These are phyloP conservation scores for Tholera decimalis DNA, from an alignment of 2,888 invertebrate species.

Conservation along the genomic window DNA sequence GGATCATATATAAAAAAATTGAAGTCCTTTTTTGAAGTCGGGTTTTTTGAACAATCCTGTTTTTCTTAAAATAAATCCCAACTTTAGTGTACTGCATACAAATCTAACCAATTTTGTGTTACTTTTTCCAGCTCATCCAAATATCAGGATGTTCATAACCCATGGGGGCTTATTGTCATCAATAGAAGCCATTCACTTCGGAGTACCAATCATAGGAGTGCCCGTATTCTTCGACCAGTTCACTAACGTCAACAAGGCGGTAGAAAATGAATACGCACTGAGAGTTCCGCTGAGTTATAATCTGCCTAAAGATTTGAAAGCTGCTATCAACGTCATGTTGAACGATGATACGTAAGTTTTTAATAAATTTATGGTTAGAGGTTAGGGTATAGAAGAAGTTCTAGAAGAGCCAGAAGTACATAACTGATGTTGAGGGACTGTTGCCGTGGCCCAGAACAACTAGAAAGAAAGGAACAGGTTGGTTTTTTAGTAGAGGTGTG, in stretches of 20 bases:
- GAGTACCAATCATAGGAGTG: slow-evolving; percentile 75
- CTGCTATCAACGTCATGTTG: slow-evolving; percentile 71
- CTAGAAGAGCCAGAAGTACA: too few species aligned
- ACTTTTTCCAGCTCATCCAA: slow-evolving; percentile 73
- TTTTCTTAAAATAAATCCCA: too few species aligned
- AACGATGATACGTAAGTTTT: slow-evolving; percentile 51
- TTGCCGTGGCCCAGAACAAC: too few species aligned
- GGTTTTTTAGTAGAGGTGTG: too few species aligned
- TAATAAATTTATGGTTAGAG: too few species aligned
- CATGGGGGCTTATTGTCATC: slow-evolving; percentile 78
- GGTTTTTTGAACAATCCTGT: too few species aligned
- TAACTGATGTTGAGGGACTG: too few species aligned
- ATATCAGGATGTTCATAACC: slow-evolving; percentile 72
- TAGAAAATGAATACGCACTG: slow-evolving; percentile 72
- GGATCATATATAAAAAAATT: too few species aligned
- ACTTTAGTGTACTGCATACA: neutral
- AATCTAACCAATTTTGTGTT: neutral
- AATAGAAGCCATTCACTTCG: slow-evolving; percentile 76
- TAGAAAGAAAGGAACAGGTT: too few species aligned
- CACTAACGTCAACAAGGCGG: slow-evolving; percentile 75
- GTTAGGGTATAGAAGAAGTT: too few species aligned
- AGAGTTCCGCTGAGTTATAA: slow-evolving; percentile 69
- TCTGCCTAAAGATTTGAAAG: slow-evolving; percentile 68
- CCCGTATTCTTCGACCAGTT: slow-evolving; percentile 79
- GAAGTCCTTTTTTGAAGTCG: too few species aligned